A percentile compares a stretch with the other conserved stretches of the same genome.
Evolutionary conservation across 2,797 vertebrate genomes (phyloP).

Genomic region (Rhadinocentrus ornatus): DNA sequence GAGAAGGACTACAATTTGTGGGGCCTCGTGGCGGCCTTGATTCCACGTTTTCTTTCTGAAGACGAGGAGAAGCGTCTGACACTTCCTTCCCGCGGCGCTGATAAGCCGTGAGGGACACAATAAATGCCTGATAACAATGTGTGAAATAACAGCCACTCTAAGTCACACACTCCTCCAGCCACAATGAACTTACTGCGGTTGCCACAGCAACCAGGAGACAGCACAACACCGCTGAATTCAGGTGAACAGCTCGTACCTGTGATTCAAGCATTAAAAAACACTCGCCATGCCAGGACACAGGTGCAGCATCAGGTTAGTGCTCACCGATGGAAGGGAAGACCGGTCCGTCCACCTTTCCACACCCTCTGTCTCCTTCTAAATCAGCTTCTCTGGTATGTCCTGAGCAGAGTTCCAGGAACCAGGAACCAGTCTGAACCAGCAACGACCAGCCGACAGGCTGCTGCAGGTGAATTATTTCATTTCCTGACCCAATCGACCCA

Average conservation of each 20-base stretch:
- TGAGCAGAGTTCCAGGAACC: too few relatives aligned
- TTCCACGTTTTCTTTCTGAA: not conserved
- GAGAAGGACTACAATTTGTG: not conserved
- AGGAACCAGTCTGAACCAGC: too few relatives aligned
- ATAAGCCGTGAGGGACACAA: conserved; percentile 22
- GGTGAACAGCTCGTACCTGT: not conserved
- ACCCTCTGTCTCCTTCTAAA: not conserved
- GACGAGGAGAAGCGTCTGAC: not conserved
- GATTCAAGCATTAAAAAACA: too few relatives aligned
- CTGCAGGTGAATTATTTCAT: not conserved
- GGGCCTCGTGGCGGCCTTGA: not conserved
- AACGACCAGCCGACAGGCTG: not conserved
- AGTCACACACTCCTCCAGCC: conserved; percentile 35
- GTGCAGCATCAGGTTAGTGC: too few relatives aligned
- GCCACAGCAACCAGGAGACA: conserved; percentile 44
- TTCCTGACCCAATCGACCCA: not conserved
- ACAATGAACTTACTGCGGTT: conserved; percentile 37
- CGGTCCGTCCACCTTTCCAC: not conserved
- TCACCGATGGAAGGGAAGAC: not conserved
- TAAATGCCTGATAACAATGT: conserved; percentile 13
- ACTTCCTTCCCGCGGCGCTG: not conserved
- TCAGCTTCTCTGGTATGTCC: conserved; percentile 11
- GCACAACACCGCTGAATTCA: not conserved
- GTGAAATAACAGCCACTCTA: conserved; percentile 24
- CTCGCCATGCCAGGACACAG: too few relatives aligned